Evolutionary conservation across 2,797 vertebrate genomes (phyloP), one percentile per base, ranked within the genome.

Genomic region (Ptychobarbus kaznakovi): DNA sequence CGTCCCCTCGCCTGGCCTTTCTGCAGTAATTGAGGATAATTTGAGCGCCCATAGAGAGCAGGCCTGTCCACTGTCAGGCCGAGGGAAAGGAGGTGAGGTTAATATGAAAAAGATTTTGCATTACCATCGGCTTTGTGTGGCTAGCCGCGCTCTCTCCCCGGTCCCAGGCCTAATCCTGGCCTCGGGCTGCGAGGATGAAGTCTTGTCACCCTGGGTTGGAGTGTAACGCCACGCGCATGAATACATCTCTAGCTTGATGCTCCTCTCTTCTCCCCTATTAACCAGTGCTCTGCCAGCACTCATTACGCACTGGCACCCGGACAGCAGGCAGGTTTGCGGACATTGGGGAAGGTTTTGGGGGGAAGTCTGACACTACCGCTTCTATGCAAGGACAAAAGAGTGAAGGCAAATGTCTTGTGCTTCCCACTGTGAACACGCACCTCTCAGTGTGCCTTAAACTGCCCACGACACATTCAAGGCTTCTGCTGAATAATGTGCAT

Each of bases 21-120:
- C 95, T 96, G 92, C 96, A 95, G 97, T 97, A 98, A 99, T 98
- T 97, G 97, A 97, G 97, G 97, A 98, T 97, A 97, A 97, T 97
- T 97, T 97, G 96, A 97, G 96, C 96, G 96, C 96, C 95, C 96
- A 82, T 94, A 96, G 95, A 96, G 95, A 95, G 94, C 91, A 90
- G 96, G 93, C 95, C 96, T 96, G 97, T 97, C 97, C 96, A 96
- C 95, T 95, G 96, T 96, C 96, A 95, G 94, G 95, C 95, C 93
- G 94, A 94, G 94, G 92, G 95, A 96, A 94, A 94, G 95, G 92
- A 94, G 94, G 93, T 91, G 89, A 97, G 96, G 97, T 97, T 99
- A 97, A 98, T 97, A 96, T 97, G 96, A 96, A 97, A 97, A 97
- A 95, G 95, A 97, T 97, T 97, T 96, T 95, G 95, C 95, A 96